Conservation (phyloP, 2,113 vertebrate species). For the Promerops cafer region DNA sequence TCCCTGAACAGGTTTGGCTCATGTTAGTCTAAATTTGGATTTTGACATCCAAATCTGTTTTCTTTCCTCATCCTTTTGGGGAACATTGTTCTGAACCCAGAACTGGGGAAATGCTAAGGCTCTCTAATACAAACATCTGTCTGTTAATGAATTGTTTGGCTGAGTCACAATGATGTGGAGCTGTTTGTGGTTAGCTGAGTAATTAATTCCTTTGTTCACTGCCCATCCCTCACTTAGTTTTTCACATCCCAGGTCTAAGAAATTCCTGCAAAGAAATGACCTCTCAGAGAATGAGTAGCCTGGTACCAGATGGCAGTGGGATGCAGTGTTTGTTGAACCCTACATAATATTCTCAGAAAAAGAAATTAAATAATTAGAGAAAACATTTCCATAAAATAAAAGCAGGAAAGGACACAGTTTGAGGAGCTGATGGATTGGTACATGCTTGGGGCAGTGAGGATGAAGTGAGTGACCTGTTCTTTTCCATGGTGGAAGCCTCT, state of each 20-base stretch:
- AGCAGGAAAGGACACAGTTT: rapidly evolving
- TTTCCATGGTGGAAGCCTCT: neutral
- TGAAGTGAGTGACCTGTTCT: neutral
- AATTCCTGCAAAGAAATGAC: neutral
- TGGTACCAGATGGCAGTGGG: neutral
- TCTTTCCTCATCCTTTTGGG: neutral
- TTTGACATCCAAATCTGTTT: neutral
- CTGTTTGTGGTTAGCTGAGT: neutral
- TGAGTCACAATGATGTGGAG: neutral
- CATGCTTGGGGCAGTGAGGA: neutral
- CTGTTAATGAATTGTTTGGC: neutral
- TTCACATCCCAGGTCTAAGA: neutral
- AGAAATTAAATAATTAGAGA: neutral
- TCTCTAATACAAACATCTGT: neutral
- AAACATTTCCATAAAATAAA: neutral
- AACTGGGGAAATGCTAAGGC: neutral
- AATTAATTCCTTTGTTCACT: neutral
- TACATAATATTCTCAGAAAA: neutral
- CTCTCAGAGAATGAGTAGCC: neutral
- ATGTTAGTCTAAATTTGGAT: neutral
- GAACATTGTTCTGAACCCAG: neutral
- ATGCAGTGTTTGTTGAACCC: neutral
- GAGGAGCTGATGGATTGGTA: neutral
- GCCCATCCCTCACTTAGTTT: neutral
- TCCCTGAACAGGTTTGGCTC: neutral